Evolutionary conservation across 2,113 vertebrate species (phyloP).

Genomic region (Microtus montanus): DNA sequence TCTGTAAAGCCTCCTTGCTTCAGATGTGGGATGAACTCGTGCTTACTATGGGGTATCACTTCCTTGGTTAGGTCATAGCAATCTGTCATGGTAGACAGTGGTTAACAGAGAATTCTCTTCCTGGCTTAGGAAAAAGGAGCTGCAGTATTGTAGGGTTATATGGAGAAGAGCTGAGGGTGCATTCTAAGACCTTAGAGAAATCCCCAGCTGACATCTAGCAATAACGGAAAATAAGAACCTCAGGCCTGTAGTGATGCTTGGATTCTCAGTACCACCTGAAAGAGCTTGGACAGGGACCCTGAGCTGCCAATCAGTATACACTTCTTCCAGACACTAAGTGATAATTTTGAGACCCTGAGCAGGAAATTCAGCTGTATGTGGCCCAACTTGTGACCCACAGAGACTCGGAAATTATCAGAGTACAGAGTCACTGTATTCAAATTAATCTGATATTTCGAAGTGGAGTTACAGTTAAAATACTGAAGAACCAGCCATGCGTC

Average conservation of each 20-base stretch:
- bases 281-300: neutral
- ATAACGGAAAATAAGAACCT: neutral
- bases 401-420: neutral
- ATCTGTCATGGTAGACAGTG: neutral
- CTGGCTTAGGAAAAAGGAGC: neutral
- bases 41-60: neutral
- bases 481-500: neutral
- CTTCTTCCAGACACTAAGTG: too few species aligned
- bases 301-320: neutral
- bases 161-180: neutral
- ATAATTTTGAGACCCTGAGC: neutral
- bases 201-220: neutral
- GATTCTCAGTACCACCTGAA: neutral
- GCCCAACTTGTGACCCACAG: neutral
- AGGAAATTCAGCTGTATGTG: neutral
- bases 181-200: neutral
- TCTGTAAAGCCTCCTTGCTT: neutral
- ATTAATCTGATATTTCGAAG: neutral
- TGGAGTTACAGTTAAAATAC: neutral
- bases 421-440: neutral
- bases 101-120: neutral
- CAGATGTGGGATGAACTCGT: neutral
- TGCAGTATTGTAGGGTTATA: neutral
- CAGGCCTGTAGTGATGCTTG: neutral
- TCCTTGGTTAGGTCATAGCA: neutral